phyloP scores from a whole-genome alignment of 2,888 invertebrate species.

The Diaperis boleti region DNA sequence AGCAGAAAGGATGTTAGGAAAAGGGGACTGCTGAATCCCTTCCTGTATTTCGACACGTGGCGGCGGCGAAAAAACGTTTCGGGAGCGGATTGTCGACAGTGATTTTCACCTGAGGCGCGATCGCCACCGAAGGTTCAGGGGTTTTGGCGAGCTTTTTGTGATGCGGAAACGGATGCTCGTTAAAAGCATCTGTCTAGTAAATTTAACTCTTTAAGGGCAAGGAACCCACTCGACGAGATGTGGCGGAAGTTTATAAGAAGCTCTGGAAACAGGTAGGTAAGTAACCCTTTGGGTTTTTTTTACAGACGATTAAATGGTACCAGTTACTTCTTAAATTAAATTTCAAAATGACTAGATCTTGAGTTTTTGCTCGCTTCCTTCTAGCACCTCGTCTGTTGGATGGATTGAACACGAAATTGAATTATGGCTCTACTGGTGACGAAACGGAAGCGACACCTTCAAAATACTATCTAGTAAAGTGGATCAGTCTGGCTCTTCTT shows the following conservation, averaged over 20 bases:
- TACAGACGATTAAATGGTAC: too few species aligned
- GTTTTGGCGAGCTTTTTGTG: slow-evolving; percentile 16
- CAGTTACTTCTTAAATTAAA: too few species aligned
- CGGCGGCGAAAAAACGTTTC: slow-evolving; percentile 12
- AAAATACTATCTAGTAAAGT: too few species aligned
- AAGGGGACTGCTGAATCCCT: slow-evolving; percentile 51
- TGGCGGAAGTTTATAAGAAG: slow-evolving; percentile 39
- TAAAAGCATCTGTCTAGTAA: slow-evolving; percentile 51
- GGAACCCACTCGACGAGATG: slow-evolving; percentile 34
- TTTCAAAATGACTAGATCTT: too few species aligned
- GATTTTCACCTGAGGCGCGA: slow-evolving; percentile 20
- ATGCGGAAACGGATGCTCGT: slow-evolving; percentile 51
- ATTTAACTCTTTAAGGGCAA: slow-evolving; percentile 50
- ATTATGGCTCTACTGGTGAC: too few species aligned
- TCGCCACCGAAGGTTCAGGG: not conserved
- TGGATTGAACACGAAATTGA: too few species aligned
- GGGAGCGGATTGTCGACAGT: slow-evolving; percentile 11
- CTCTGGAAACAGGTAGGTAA: slow-evolving; percentile 26
- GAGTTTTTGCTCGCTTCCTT: too few species aligned
- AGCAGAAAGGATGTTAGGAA: slow-evolving; percentile 41
- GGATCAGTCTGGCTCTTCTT: too few species aligned
- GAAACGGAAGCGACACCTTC: too few species aligned
- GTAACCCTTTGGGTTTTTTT: not conserved
- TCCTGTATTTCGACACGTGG: slow-evolving; percentile 48
- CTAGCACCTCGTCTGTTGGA: too few species aligned